A percentile compares a stretch with the other conserved stretches of the same genome.
Evolutionary conservation across 2,113 vertebrate species (phyloP).

Genomic region (Panthera uncia): DNA sequence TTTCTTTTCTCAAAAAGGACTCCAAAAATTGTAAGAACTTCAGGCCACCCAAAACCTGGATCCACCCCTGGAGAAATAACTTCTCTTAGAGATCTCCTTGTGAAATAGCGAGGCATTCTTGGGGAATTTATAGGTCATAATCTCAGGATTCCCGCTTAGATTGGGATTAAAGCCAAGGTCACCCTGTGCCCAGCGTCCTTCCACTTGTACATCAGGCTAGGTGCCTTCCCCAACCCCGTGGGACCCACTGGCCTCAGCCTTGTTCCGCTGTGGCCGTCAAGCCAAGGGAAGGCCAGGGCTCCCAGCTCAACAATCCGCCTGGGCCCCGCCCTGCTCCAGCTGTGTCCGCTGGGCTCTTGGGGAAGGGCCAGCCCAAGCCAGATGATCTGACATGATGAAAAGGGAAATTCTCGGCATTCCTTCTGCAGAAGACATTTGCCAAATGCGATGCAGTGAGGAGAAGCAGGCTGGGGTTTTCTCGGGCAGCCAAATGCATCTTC

Average conservation of each 20-base stretch:
- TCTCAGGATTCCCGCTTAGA: not conserved
- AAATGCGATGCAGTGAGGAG: conserved; percentile 75
- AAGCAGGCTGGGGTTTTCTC: not conserved
- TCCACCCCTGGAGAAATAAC: not conserved
- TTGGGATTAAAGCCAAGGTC: not conserved
- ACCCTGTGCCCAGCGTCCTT: not conserved
- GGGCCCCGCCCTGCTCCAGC: conserved; percentile 84
- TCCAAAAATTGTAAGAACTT: not conserved
- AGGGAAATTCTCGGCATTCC: conserved; percentile 87
- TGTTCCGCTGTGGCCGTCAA: not conserved
- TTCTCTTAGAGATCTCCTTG: not conserved
- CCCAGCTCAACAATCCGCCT: conserved; percentile 69
- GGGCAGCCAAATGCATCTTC: conserved; percentile 24
- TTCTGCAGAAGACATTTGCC: conserved; percentile 74
- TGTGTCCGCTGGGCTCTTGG: conserved; percentile 82
- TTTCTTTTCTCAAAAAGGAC: not conserved
- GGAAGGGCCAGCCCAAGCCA: conserved; percentile 80
- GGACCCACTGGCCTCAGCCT: not conserved
- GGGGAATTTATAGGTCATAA: not conserved
- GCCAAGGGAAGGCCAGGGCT: conserved; percentile 62
- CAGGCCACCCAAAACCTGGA: not conserved
- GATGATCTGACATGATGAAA: conserved; percentile 83
- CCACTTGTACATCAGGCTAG: not conserved
- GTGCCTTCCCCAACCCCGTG: not conserved
- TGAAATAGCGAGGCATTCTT: not conserved